Evolutionary conservation across 2,113 vertebrate genomes (phyloP).

Genomic region (Prunella fulvescens): DNA sequence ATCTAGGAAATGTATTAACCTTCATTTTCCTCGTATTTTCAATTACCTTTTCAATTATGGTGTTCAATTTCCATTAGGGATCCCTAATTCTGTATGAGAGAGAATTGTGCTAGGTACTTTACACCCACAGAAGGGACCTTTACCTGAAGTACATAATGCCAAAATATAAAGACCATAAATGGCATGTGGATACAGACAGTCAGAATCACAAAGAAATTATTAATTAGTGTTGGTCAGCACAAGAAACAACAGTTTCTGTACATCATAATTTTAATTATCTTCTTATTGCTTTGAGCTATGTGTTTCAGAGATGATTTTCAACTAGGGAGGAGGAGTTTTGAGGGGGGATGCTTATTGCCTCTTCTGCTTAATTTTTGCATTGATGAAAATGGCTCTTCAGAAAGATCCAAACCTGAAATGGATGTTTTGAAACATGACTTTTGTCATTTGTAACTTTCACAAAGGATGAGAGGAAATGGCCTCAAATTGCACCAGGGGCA

Average conservation of each 20-base stretch:
- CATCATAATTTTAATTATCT: background rate
- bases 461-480: background rate
- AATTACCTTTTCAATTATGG: background rate
- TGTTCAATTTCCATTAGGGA: background rate
- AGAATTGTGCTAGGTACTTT: background rate
- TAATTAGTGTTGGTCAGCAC: background rate
- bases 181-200: background rate
- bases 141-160: background rate
- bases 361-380: background rate
- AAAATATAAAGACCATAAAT: background rate
- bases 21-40: background rate
- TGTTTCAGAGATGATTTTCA: background rate
- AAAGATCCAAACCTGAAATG: background rate
- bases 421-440: background rate
- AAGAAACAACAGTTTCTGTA: background rate
- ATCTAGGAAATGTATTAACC: background rate
- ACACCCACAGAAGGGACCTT: background rate
- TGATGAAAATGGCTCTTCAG: background rate
- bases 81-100: background rate
- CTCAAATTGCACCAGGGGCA: background rate
- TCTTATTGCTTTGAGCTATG: background rate
- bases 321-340: background rate
- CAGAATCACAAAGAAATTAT: background rate
- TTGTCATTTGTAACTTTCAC: background rate
- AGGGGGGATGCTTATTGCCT: background rate